Evolutionary conservation across 2,797 vertebrate genomes (phyloP), one percentile per base, ranked within the genome.

Genomic region (Buphagus erythrorhynchus): DNA sequence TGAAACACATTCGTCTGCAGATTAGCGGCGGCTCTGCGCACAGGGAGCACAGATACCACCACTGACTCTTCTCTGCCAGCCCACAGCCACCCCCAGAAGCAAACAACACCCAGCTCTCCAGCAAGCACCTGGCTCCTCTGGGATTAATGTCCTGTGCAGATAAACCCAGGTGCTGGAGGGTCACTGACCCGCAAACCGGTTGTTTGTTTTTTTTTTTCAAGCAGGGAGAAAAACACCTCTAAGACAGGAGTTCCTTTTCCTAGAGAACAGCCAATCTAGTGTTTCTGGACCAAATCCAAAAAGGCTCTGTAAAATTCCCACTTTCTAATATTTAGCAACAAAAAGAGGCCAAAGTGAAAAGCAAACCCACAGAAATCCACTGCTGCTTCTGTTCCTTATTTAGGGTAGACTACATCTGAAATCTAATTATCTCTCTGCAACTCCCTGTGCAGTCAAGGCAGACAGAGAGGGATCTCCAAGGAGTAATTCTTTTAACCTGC

Each of bases 391-490:
- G 16, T 54, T 93, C 78, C 28, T 77, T 74, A 46, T 65, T 91
- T 57, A 77, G 89, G 29, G 38, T 55, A 74, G 78, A 38, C 57
- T 77, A 10, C 52, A 28, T 74, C n/a, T 59, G 29, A 94, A 87
- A 94, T 43, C 87, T 88, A 88, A 90, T 94, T 93, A 79, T 94
- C 81, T 76, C 61, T 73, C 36, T 80, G 36, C 61, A 74, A 46
- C 16, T 92, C 93, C 80, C 91, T 59, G 26, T 31, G 58, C 87
- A 89, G n/a, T 40, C 4, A 0, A 49, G 25, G 69, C 78, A 96
- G 90, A 68, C 75, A 48, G 63, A 52, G 40, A 57, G 14, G 25
- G 38, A 58, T 90, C 94, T 78, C 42, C 11, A 18, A 58, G 80
- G 87, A 88, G 11, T n/a, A 63, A 91, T 86, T 83, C 42, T 20